Conservation (phyloP, 2,888 invertebrate species). For the Epinotia ramella region DNA sequence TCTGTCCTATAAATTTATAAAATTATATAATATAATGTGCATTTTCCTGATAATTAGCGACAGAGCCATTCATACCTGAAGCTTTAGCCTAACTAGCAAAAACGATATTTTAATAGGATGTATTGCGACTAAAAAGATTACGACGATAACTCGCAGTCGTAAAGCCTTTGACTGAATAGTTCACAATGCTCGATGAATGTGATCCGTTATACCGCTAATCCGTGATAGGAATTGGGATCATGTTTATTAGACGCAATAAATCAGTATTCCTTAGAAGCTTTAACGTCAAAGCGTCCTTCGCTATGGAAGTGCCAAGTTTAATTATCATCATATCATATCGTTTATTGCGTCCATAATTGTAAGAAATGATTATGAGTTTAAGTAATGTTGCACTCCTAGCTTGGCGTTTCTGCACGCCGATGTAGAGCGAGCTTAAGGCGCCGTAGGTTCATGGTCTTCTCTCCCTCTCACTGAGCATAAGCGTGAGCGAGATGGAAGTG, state of each 20-base stretch:
- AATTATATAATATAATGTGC: too few species aligned
- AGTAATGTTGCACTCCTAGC: not conserved
- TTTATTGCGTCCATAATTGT: too few species aligned
- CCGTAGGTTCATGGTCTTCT: too few species aligned
- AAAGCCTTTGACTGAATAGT: constrained; percentile 6
- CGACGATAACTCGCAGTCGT: not conserved
- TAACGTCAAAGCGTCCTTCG: not conserved
- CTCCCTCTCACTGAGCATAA: too few species aligned
- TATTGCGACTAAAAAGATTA: not conserved
- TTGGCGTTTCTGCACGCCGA: not conserved
- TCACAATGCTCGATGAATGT: constrained; percentile 3
- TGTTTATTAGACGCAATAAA: not conserved
- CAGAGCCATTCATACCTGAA: too few species aligned
- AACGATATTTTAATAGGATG: not conserved
- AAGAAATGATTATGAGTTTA: not conserved
- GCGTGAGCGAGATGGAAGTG: too few species aligned
- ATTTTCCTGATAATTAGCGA: too few species aligned
- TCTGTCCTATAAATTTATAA: too few species aligned
- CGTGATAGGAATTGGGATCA: constrained; percentile 21
- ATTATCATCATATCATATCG: not conserved
- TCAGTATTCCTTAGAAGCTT: not conserved
- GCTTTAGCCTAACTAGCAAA: not conserved
- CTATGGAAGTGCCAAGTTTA: not conserved
- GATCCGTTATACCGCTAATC: constrained; percentile 19
- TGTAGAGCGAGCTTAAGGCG: too few species aligned